Evolutionary conservation across 2,113 vertebrate genomes (phyloP).

Genomic region (Xiphorhynchus elegans): DNA sequence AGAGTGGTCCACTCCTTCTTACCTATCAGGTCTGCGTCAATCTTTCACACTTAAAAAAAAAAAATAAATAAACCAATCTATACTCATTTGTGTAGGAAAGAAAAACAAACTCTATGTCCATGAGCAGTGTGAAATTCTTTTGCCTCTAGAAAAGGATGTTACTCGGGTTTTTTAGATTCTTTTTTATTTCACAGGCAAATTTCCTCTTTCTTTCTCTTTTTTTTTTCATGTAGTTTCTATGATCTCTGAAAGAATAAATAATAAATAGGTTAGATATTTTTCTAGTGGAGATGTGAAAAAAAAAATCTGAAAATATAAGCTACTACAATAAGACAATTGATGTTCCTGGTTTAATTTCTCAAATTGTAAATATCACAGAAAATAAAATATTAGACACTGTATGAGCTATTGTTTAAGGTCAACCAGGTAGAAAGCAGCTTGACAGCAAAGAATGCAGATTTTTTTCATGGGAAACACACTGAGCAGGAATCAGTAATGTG

Average conservation of each 20-base stretch:
- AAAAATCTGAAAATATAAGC: neutral
- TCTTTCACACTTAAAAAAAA: constrained; percentile 60
- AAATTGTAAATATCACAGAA: neutral
- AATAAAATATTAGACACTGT: neutral
- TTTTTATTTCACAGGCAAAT: constrained; percentile 16
- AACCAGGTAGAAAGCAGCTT: accelerated
- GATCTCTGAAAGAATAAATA: constrained; percentile 47
- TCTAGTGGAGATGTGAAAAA: neutral
- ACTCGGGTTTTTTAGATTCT: neutral
- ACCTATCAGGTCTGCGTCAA: no score
- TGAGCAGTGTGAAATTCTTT: constrained; percentile 65
- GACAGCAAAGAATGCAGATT: accelerated
- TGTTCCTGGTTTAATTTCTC: neutral
- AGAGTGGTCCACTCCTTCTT: no score
- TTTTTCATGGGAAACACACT: neutral
- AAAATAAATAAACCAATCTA: constrained; percentile 41
- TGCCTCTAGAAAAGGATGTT: constrained; percentile 34
- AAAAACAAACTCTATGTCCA: constrained; percentile 56
- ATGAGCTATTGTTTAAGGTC: neutral
- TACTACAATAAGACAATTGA: accelerated
- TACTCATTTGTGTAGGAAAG: constrained; percentile 51
- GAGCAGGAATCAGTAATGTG: neutral
- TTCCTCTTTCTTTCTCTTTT: neutral
- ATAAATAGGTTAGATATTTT: constrained; percentile 20
- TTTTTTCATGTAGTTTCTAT: neutral